A percentile compares a stretch with the other conserved stretches of the same genome.
Conservation (phyloP, 2,113 vertebrate genomes). For the Cromileptes altivelis region DNA sequence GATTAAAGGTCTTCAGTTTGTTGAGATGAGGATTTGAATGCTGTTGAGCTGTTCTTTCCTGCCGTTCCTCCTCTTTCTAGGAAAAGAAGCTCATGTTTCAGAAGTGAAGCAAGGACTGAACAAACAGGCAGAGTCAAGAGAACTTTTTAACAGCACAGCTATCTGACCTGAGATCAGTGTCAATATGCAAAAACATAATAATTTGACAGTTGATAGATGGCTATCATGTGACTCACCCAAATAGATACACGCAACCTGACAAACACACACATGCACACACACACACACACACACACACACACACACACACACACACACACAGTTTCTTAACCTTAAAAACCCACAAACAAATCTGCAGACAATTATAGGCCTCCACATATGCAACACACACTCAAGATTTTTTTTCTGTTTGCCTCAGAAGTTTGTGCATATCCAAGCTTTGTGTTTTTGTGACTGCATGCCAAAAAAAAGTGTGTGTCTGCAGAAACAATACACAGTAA, state of each 20-base stretch:
- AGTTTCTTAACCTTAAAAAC: not conserved
- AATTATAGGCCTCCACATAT: not conserved
- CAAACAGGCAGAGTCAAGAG: not conserved
- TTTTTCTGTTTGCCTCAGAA: no score
- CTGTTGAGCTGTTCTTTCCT: conserved; percentile 12
- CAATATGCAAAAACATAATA: not conserved
- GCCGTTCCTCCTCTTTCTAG: not conserved
- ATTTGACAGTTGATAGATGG: not conserved
- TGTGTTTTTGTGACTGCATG: not conserved
- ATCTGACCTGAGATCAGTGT: not conserved
- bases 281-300: not conserved
- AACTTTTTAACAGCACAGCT: not conserved
- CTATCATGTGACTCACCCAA: not conserved
- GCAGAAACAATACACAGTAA: no score
- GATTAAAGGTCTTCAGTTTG: not conserved
- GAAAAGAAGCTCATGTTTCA: not conserved
- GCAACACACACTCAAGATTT: not conserved
- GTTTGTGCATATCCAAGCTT: no score
- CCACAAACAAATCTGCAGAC: not conserved
- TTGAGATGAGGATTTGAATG: not conserved
- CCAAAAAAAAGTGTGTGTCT: no score
- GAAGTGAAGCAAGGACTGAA: not conserved
- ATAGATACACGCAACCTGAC: not conserved
- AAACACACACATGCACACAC: not conserved
- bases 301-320: not conserved